Evolutionary conservation across 1,140 invertebrate genomes (phyloP).

Genomic region (Papilio polytes): DNA sequence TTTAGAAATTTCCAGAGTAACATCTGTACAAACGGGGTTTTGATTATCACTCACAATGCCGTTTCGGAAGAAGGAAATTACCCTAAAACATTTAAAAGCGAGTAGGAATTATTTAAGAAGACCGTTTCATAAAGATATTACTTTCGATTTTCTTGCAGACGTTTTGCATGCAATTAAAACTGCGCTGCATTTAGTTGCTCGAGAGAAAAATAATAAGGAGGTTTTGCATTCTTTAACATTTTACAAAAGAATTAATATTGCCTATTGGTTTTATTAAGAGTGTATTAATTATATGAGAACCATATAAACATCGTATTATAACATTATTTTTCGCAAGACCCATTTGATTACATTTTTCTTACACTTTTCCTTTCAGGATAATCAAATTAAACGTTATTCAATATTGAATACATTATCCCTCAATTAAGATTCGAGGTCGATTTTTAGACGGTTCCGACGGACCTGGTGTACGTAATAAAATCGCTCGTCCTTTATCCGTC

Average conservation of each 20-base stretch:
- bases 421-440: conserved; percentile 75
- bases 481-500: conserved; percentile 79
- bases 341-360: neutral
- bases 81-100: conserved; percentile 75
- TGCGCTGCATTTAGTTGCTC: conserved; percentile 23
- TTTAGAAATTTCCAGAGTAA: conserved; percentile 67
- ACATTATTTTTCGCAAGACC: neutral
- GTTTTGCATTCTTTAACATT: neutral
- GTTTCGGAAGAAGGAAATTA: conserved; percentile 73
- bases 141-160: conserved; percentile 45
- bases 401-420: conserved; percentile 77
- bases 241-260: neutral
- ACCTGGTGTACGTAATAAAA: conserved; percentile 77
- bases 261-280: too few relatives aligned
- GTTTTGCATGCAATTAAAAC: conserved; percentile 41
- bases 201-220: conserved; percentile 6
- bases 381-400: conserved; percentile 68
- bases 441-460: conserved; percentile 71
- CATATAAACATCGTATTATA: too few relatives aligned
- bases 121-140: conserved; percentile 56
- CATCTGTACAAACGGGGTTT: conserved; percentile 75
- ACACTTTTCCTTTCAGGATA: conserved; percentile 47
- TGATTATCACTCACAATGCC: conserved; percentile 79
- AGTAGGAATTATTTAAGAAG: conserved; percentile 70
- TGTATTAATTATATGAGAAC: too few relatives aligned